A percentile compares a stretch with the other conserved stretches of the same genome.
Conservation (phyloP, 1,140 invertebrate species). For the Rhagoletis pomonella region DNA sequence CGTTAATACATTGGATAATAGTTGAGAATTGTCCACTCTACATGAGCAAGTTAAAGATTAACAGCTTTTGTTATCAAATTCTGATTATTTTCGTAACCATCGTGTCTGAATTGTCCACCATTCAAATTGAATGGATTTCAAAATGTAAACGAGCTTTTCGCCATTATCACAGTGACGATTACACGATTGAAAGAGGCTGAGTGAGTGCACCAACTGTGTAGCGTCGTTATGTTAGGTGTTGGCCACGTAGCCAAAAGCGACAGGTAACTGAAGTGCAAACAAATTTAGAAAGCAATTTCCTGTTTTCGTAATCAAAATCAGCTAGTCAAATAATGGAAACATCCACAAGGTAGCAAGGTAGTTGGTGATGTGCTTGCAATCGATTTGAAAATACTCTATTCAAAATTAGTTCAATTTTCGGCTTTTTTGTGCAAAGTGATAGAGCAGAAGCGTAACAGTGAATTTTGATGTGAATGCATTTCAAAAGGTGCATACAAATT, state of each 20-base stretch:
- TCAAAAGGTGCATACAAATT: no score
- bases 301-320: slow-evolving; percentile 20
- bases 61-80: not conserved
- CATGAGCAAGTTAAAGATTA: not conserved
- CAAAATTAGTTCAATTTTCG: not conserved
- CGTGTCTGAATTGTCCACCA: not conserved
- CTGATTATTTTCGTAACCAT: not conserved
- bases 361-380: not conserved
- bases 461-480: not conserved
- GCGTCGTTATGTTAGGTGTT: not conserved
- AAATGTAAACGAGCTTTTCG: not conserved
- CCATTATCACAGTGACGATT: not conserved
- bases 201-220: not conserved
- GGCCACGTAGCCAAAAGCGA: not conserved
- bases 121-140: not conserved
- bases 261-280: not conserved
- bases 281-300: slow-evolving; percentile 40
- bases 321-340: slow-evolving; percentile 12
- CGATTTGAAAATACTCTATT: not conserved
- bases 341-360: not conserved
- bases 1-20: no score
- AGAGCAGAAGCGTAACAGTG: not conserved
- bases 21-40: no score
- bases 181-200: no score
- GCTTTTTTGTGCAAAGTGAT: not conserved